Evolutionary conservation across 30 jellyfish, hydroid and myxozoan species (phyloP), one percentile per base, ranked within the genome.

Genomic region (Pelagia noctiluca): DNA sequence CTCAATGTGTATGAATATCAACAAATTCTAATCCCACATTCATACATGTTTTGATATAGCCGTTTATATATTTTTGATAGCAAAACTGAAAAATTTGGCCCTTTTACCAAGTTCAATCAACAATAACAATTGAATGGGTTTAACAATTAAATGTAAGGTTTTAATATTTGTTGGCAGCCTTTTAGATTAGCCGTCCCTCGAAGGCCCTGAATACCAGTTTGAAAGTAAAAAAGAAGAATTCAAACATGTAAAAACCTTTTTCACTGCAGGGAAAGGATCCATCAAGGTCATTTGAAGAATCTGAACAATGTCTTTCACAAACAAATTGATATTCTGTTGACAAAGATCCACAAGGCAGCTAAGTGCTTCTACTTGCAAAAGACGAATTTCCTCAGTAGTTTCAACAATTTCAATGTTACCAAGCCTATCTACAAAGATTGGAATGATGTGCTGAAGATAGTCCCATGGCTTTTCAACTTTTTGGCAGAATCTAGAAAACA

Each of bases 261-360:
- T 85, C 49, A 85, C 98, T 23, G 84, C 98, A 0, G 94, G 85
- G 42, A 68, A 91, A 3, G 98, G 82, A 60, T 91, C 98, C n/a
- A 63, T 60, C 1, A 84, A 62, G 1, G 98, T 91, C 22, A n/a
- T 74, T 29, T 35, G 63, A 33, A 91, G 54, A 35, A 91, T 91
- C 71, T 62, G 87, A 38, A 86, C 69, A 2, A 84, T n/a, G 26
- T 72, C 98, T 35, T 91, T 82, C 30, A 78, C 82, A 54, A 53
- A 91, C 13, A 79, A 50, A 25, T 76, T 96, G 11, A 85, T 38
- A 32, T 91, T 70, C 16, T 85, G 83, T 47, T 77, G 48, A 37
- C 84, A 67, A 0, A 65, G 61, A 18, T 67, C 63, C 2, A 72
- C 64, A 7, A 91, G 24, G 29, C 38, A 64, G 21, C 50, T 61